Evolutionary conservation across 1,140 invertebrate genomes (phyloP).

Genomic region (Nixonia krombeini): DNA sequence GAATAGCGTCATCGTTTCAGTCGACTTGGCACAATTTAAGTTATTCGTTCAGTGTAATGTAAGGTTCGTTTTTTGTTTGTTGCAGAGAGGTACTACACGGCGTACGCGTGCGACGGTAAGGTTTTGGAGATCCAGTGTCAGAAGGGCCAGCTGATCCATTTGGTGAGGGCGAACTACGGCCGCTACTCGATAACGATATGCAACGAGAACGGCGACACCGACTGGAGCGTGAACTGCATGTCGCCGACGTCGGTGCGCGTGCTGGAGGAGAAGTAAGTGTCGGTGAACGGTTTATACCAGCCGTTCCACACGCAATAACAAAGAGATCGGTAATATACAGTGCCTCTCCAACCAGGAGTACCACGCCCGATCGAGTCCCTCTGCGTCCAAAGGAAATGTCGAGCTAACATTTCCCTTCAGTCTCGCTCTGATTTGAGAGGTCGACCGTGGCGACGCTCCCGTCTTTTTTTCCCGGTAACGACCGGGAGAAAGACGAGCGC

Average conservation of each 20-base stretch:
- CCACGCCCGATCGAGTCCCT: slow-evolving; percentile 35
- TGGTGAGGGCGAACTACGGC: slow-evolving; percentile 95
- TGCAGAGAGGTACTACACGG: slow-evolving; percentile 87
- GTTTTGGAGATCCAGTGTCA: slow-evolving; percentile 89
- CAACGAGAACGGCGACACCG: slow-evolving; percentile 96
- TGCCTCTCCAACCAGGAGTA: slow-evolving; percentile 1
- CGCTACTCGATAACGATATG: slow-evolving; percentile 96
- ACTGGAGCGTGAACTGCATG: slow-evolving; percentile 97
- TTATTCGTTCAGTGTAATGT: background rate
- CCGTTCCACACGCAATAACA: slow-evolving; percentile 7
- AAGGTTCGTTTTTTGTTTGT: slow-evolving; percentile 52
- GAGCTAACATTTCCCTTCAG: slow-evolving; percentile 30
- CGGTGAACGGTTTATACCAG: too few species aligned
- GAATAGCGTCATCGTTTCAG: too few species aligned
- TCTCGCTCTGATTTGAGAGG: slow-evolving; percentile 40
- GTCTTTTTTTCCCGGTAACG: slow-evolving; percentile 30
- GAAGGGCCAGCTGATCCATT: slow-evolving; percentile 88
- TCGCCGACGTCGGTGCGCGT: slow-evolving; percentile 86
- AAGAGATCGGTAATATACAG: background rate
- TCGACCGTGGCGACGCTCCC: slow-evolving; percentile 12
- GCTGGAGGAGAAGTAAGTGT: slow-evolving; percentile 83
- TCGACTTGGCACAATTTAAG: too few species aligned
- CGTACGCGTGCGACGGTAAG: slow-evolving; percentile 94
- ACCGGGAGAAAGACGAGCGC: slow-evolving; percentile 10
- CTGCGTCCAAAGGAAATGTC: slow-evolving; percentile 39